Evolutionary conservation across 2,797 vertebrate genomes (phyloP), one percentile per base, ranked within the genome.

Genomic region (Carduelis carduelis): DNA sequence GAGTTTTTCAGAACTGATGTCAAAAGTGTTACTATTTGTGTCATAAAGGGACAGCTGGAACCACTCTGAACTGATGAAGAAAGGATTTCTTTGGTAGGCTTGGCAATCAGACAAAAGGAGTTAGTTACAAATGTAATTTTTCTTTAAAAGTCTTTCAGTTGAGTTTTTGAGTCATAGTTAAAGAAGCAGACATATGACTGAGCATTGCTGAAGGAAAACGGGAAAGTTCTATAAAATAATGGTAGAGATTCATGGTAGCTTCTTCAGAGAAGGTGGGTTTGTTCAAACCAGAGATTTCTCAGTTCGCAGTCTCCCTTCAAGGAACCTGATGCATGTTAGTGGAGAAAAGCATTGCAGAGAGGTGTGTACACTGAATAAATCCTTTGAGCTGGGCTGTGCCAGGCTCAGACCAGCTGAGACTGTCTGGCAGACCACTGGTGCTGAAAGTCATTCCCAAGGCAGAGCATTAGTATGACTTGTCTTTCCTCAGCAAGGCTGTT

Each of bases 21-120:
- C 56, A 74, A 89, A 90, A 53, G 12, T 77, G 23, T 77, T 70
- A 59, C 18, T 50, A n/a, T 47, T 65, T 23, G n/a, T 79, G 35
- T 69, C 32, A 77, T 8, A 90, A 87, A 69, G 60, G 46, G 80
- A 61, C 70, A 90, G 61, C 83, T 83, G 83, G 50, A 85, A 61
- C 18, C 65, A 59, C 35, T 81, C 28, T 15, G 76, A 95, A 75
- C 46, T 46, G 60, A 70, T 2, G 0, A 49, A 81, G 59, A 61
- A n/a, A 49, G 5, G n/a, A 53, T 81, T 89, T 75, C 50, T 50
- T 39, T n/a, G 65, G 30, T 35, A 46, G 61, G n/a, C 61, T 39
- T 60, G 65, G 57, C 57, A 81, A 43, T 88, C 18, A 70, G 76
- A 80, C 35, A 26, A 24, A 47, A 41, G 28, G 55, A 68, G 21